Evolutionary conservation across 2,113 vertebrate genomes (phyloP), one percentile per base, ranked within the genome.

Genomic region (Colossoma macropomum): DNA sequence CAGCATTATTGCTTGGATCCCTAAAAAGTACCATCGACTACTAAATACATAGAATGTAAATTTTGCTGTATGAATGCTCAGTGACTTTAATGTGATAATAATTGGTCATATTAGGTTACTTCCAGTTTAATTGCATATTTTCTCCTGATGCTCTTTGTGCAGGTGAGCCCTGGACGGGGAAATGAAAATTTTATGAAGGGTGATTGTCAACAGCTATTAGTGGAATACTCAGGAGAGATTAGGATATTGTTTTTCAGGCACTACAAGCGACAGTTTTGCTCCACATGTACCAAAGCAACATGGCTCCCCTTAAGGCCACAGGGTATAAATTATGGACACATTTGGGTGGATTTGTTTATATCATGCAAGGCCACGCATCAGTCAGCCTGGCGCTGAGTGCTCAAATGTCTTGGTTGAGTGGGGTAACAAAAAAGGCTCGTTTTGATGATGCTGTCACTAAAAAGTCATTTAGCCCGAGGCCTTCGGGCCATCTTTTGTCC

Each of bases 311-410:
- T 73, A 52, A 65, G 59, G 69, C 76, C 77, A 80, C 65, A 21
- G 66, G 84, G 75, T 71, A 83, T 85, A 80, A 87, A 85, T 85
- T 85, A 87, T 87, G 48, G 75, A 85, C 48, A 72, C 80, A 80
- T 83, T 85, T 85, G 54, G 32, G 77, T 70, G 70, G 77, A 85
- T 87, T 85, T 85, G 81, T 85, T 87, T 83, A 80, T 78, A 73
- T 74, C 75, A 77, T 81, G 66, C 77, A 76, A 83, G 60, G 77
- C 38, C 81, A 84, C 79, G 73, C 70, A 84, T 84, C 82, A 85
- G 75, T 79, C 82, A 77, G 41, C 54, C 41, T 54, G 66, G 50
- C 78, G 75, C 72, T 73, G 59, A 54, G 66, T 59, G 56, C 73
- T 38, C 59, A 30, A 86, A 71, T 74, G 69, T 84, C 81, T 86